Base-by-base conservation (phyloP, 2,797 vertebrate species). In the Hemibagrus guttatus region DNA sequence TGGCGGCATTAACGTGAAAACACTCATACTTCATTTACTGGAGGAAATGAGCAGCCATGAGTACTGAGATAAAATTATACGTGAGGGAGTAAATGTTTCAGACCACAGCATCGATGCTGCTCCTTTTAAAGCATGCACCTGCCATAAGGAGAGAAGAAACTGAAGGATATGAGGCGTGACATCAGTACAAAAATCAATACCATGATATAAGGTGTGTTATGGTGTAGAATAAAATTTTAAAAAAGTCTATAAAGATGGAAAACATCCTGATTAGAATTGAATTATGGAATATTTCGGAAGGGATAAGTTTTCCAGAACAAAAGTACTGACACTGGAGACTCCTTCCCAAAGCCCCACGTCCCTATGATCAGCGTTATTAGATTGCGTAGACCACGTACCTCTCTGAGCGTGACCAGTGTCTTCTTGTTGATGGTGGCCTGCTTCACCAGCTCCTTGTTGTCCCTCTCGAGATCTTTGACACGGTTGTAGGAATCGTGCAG, bases 361-460 rank as follows among this genome's bases (percentile, higher is more conserved):
- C 4, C 69, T 0, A 4, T n/a, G 6, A n/a, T 14, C 4, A 74
- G 23, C 23, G 2, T 52, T 74, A 49, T 49, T 49, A 49, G 46
- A 49, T 9, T 49, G 1, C 1, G 7, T 49, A 49, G 9, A 49
- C 46, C 46, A 49, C 26, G 11, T 95, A 98, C 98, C 97, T 99
- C 98, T 95, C 98, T 93, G 85, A 99, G 94, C 0, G 97, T 96
- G 87, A 95, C 94, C 85, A 99, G 94, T 0, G 97, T 99, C 96
- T 97, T 99, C 94, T 98, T 97, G 91, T 99, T 98, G 82, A 99
- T 99, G 84, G 95, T 96, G 84, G 94, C 93, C 93, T 96, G 97
- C 92, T 99, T 99, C 84, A 98, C 95, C 64, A 98, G 95, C 61
- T 99, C 98, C 89, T 98, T 99, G 90, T 98, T 99, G 91, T 99